Evolutionary conservation across 2,888 invertebrate genomes (phyloP).

Genomic region (Idaea biselata): DNA sequence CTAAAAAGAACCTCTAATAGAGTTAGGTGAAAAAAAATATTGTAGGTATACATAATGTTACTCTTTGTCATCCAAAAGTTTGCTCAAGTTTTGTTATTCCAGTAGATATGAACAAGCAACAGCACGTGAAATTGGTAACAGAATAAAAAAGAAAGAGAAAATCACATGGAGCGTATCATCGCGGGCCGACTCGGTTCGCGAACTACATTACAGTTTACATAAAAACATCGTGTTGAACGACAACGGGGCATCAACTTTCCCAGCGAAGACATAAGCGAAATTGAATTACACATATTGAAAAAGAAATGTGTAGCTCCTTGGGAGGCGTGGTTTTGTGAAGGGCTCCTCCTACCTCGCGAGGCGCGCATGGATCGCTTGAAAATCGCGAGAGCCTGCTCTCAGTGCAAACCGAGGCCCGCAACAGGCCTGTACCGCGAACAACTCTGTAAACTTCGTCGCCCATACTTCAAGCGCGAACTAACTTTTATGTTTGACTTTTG

Average conservation of each 20-base stretch:
- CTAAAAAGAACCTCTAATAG: not conserved
- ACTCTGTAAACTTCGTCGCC: conserved; percentile 43
- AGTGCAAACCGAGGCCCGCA: conserved; percentile 53
- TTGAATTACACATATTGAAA: conserved; percentile 82
- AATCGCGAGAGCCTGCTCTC: conserved; percentile 50
- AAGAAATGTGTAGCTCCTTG: conserved; percentile 80
- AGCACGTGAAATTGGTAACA: conserved; percentile 71
- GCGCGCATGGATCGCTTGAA: conserved; percentile 71
- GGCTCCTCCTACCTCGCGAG: conserved; percentile 72
- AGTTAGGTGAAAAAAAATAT: conserved; percentile 12
- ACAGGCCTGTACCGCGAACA: conserved; percentile 49
- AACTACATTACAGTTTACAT: conserved; percentile 81
- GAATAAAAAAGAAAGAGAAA: conserved; percentile 64
- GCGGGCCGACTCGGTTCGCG: conserved; percentile 72
- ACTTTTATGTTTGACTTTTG: conserved; percentile 54
- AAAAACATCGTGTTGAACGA: conserved; percentile 81
- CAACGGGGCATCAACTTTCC: conserved; percentile 80
- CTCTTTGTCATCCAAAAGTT: conserved; percentile 35
- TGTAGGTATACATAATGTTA: conserved; percentile 6
- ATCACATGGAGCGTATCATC: conserved; percentile 65
- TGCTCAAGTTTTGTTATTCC: conserved; percentile 40
- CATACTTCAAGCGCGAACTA: conserved; percentile 35
- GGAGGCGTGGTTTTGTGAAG: conserved; percentile 74
- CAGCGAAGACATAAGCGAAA: conserved; percentile 81
- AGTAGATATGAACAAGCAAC: conserved; percentile 64